These are phyloP conservation scores for Urophycis tenuis DNA, from an alignment of 2,797 vertebrate species.

Conservation along the genomic window DNA sequence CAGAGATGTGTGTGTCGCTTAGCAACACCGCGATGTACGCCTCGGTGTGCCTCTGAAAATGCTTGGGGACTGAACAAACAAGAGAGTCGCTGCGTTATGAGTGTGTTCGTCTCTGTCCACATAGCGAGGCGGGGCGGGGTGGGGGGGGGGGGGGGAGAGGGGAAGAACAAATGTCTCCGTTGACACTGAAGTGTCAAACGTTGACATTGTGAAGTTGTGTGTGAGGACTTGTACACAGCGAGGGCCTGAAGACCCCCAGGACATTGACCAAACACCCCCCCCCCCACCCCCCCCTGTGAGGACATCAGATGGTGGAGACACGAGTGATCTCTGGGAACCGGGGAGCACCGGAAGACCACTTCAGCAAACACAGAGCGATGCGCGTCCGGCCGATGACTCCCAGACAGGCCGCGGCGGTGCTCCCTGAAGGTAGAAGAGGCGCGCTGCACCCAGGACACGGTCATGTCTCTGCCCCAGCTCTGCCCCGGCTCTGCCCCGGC, in stretches of 20 bases:
- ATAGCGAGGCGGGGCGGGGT: too few relatives aligned
- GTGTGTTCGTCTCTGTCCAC: too few relatives aligned
- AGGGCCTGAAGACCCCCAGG: constrained; percentile 7
- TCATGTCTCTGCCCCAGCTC: neutral
- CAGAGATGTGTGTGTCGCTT: neutral
- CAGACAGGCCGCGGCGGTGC: neutral
- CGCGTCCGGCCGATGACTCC: neutral
- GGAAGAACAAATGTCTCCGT: constrained; percentile 49
- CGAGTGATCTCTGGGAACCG: constrained; percentile 21
- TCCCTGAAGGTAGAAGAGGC: neutral
- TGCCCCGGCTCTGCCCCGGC: too few relatives aligned
- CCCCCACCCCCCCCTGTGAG: too few relatives aligned
- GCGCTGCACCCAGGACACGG: neutral
- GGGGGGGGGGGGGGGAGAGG: neutral
- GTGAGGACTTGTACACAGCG: constrained; percentile 35
- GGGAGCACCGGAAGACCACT: constrained; percentile 10
- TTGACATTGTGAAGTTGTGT: constrained; percentile 45
- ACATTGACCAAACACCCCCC: constrained; percentile 13
- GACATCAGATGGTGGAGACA: constrained; percentile 32
- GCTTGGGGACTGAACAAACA: too few relatives aligned
- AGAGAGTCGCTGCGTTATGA: too few relatives aligned
- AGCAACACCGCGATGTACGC: neutral
- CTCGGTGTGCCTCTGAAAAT: too few relatives aligned
- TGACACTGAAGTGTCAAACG: neutral
- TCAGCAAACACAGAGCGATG: constrained; percentile 15